phyloP scores from a whole-genome alignment of 2,113 vertebrate genomes.

The Oxyura jamaicensis region DNA sequence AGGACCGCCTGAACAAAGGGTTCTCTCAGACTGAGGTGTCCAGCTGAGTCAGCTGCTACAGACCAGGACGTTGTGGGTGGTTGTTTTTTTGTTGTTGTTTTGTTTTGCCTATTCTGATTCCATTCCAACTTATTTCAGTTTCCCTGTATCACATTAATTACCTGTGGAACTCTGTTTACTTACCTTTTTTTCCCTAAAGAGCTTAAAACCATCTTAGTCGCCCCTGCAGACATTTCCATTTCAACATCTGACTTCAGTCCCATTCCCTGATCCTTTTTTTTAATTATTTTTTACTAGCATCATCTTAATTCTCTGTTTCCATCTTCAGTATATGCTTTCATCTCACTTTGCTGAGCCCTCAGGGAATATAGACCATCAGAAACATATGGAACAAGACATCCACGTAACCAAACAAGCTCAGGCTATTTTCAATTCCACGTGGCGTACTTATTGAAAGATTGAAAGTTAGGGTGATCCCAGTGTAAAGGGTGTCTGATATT shows the following conservation, averaged over 20 bases:
- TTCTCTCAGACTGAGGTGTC: not conserved
- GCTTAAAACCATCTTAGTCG: not conserved
- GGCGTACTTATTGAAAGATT: too few species aligned
- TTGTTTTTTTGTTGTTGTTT: not conserved
- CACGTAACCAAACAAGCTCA: not conserved
- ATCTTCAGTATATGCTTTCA: not conserved
- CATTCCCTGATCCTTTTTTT: not conserved
- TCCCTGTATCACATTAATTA: not conserved
- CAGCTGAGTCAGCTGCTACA: not conserved
- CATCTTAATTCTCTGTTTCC: not conserved
- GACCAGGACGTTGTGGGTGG: too few species aligned
- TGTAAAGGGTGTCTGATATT: too few species aligned
- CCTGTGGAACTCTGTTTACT: not conserved
- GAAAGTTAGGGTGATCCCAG: too few species aligned
- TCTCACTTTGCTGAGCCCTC: not conserved
- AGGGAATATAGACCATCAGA: not conserved
- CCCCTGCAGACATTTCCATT: not conserved
- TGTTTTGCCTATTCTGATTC: not conserved
- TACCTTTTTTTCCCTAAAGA: not conserved
- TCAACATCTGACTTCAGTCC: not conserved
- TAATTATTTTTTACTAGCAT: not conserved
- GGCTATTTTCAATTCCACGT: not conserved
- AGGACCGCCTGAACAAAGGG: not conserved
- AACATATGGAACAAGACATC: not conserved
- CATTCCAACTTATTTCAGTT: not conserved